phyloP scores from a whole-genome alignment of 2,113 vertebrate genomes.

The Cervus canadensis region DNA sequence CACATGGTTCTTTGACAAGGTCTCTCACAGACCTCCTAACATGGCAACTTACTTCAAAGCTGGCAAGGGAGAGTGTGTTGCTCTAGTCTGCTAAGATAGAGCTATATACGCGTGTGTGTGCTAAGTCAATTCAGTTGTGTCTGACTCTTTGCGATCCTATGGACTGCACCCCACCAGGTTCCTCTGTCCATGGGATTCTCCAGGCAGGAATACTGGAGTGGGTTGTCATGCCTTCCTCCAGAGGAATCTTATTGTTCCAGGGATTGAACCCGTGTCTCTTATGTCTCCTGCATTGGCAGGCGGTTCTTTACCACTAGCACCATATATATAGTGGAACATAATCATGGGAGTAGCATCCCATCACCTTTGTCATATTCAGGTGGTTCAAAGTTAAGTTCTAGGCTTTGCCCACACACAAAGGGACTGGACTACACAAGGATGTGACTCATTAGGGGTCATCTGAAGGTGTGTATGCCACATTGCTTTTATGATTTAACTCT shows the following conservation, averaged over 20 bases:
- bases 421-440: not conserved
- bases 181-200: not conserved
- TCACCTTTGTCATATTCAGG: not conserved
- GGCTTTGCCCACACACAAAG: not conserved
- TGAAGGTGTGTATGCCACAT: not conserved
- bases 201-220: not conserved
- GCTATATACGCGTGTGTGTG: not conserved
- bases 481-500: not conserved
- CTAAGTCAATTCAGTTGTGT: not conserved
- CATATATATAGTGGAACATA: not conserved
- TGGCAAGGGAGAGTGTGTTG: not conserved
- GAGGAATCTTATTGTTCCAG: not conserved
- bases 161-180: not conserved
- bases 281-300: not conserved
- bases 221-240: not conserved
- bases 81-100: not conserved
- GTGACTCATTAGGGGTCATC: not conserved
- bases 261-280: not conserved
- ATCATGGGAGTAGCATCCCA: not conserved
- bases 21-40: not conserved
- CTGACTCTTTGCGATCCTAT: not conserved
- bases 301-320: not conserved
- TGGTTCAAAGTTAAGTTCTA: not conserved
- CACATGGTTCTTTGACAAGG: not conserved
- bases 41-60: not conserved